These are phyloP conservation scores for Sinocyclocheilus rhinocerous DNA, from an alignment of 2,113 vertebrate genomes.

Conservation along the genomic window DNA sequence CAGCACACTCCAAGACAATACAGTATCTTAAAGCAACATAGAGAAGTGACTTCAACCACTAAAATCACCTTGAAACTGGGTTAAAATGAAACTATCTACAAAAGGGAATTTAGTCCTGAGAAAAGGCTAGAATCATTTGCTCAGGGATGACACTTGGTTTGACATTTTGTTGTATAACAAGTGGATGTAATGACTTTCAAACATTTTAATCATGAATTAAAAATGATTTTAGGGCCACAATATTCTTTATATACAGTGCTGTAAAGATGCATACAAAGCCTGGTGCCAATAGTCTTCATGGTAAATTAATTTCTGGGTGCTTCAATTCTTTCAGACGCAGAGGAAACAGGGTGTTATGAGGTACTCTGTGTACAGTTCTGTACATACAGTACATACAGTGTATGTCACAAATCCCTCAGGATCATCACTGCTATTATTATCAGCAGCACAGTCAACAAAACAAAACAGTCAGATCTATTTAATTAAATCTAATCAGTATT, in stretches of 20 bases:
- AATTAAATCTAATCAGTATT: not conserved
- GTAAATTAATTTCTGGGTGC: not conserved
- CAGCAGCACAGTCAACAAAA: not conserved
- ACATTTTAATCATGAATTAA: not conserved
- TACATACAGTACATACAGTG: not conserved
- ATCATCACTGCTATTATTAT: constrained; percentile 3
- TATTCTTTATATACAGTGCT: not conserved
- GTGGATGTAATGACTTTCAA: not conserved
- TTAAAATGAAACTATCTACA: not conserved
- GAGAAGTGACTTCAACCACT: not conserved
- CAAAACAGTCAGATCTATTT: not conserved
- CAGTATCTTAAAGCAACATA: not conserved
- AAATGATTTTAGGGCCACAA: not conserved
- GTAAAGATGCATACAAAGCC: not conserved
- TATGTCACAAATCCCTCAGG: not conserved
- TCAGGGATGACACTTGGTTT: not conserved
- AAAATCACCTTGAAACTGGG: not conserved
- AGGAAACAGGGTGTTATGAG: not conserved
- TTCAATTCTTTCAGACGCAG: not conserved
- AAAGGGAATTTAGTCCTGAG: not conserved
- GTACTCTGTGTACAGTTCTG: not conserved
- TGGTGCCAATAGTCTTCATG: not conserved
- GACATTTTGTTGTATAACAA: not conserved
- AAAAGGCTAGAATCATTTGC: not conserved
- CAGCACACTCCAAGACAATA: not conserved